phyloP scores from a whole-genome alignment of 2,888 invertebrate species.

The Eristalinus sepulchralis region DNA sequence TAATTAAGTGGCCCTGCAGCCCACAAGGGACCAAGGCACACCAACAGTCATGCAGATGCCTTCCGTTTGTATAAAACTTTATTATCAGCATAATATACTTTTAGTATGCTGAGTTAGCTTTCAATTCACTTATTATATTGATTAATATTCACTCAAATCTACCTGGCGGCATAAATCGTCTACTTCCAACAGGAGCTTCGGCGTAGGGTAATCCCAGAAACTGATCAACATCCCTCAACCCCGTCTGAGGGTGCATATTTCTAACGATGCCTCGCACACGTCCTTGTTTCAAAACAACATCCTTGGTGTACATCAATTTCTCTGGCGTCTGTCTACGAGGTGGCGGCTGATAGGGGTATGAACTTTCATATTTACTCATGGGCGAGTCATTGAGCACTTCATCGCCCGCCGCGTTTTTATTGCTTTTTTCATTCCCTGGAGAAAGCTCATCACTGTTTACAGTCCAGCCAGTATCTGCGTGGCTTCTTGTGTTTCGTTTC shows the following conservation, averaged over 20 bases:
- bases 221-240: constrained; percentile 86
- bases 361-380: constrained; percentile 55
- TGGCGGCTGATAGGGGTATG: constrained; percentile 71
- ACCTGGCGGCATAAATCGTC: constrained; percentile 93
- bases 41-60: too few species aligned
- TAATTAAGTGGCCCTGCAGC: too few species aligned
- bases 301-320: constrained; percentile 82
- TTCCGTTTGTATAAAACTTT: too few species aligned
- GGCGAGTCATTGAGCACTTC: constrained; percentile 63
- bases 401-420: not conserved
- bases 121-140: too few species aligned
- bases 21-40: too few species aligned
- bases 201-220: constrained; percentile 92
- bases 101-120: too few species aligned
- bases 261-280: constrained; percentile 86
- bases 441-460: constrained; percentile 9
- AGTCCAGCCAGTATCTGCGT: not conserved
- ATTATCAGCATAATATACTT: too few species aligned
- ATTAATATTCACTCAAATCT: constrained; percentile 69
- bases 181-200: constrained; percentile 87
- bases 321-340: constrained; percentile 78
- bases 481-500: constrained; percentile 18
- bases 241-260: constrained; percentile 83
- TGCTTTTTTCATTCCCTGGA: constrained; percentile 22
- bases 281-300: constrained; percentile 86